These are phyloP conservation scores for Apostichopus parvimensis DNA, from an alignment of 35 echinoderm and acorn worm genomes.

Conservation along the genomic window DNA sequence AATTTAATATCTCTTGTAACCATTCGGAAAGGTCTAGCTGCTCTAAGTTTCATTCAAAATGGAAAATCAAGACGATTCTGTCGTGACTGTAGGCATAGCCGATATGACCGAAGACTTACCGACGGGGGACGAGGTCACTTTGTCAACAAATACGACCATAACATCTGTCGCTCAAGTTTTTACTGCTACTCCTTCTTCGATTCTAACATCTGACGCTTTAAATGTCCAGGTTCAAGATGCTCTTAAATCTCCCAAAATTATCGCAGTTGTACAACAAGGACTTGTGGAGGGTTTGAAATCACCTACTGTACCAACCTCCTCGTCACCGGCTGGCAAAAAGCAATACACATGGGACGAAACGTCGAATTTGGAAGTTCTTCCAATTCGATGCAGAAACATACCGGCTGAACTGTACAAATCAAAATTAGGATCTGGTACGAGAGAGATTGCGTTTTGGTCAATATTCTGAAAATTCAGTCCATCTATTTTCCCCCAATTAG, in stretches of 20 bases:
- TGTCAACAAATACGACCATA: constrained; percentile 71
- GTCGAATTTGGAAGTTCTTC: constrained; percentile 71
- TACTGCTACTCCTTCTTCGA: constrained; percentile 78
- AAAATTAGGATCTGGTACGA: constrained; percentile 96
- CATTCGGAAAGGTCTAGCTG: background rate
- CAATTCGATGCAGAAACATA: constrained; percentile 87
- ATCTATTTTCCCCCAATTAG: too few species aligned
- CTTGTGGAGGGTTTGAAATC: constrained; percentile 90
- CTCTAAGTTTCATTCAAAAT: constrained; percentile 26
- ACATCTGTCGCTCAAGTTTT: constrained; percentile 87
- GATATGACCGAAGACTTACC: constrained; percentile 79
- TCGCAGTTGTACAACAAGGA: constrained; percentile 86
- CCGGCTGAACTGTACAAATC: constrained; percentile 85
- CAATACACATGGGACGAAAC: constrained; percentile 96
- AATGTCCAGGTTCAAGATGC: constrained; percentile 78
- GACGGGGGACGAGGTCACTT: constrained; percentile 52
- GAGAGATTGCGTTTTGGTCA: background rate
- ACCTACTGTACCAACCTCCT: constrained; percentile 64
- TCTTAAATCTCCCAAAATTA: constrained; percentile 79
- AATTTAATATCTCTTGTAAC: background rate
- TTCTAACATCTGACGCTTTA: constrained; percentile 79
- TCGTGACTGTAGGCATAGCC: constrained; percentile 77
- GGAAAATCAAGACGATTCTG: constrained; percentile 74
- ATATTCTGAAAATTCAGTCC: background rate
- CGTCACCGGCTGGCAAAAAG: constrained; percentile 69